Base-by-base conservation (phyloP, 2,113 vertebrate species). In the Oreocharis arfaki region DNA sequence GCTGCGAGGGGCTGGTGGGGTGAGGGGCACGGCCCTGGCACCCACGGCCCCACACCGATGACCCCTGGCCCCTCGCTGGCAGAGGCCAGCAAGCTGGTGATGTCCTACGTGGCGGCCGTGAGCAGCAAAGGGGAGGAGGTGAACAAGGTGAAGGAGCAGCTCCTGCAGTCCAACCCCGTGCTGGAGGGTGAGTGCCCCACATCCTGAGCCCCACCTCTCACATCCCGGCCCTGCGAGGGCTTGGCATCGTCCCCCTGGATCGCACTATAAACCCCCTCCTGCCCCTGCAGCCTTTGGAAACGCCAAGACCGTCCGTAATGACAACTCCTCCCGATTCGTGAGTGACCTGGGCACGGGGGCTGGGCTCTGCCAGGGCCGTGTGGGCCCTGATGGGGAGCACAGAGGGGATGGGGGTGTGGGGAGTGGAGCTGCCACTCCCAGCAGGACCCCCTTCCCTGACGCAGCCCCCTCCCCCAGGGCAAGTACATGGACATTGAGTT, bases 401-500 rank as follows among this genome's bases (percentile, higher is more conserved):
- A 1, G 32, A 50, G 65, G 46, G 68, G 16, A 21, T 0, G 1
- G 16, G n/a, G 61, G 7, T 57, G 3, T 1, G 28, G 77, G 76
- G 15, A 37, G 55, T 1, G 1, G 60, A 68, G 26, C 63, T 60
- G 27, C 26, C 16, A 2, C 4, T 11, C 23, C 11, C 27, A 1
- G 0, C 1, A 3, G 3, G 2, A 15, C 28, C 39, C 47, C 32
- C 28, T 22, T 27, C 13, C 46, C 87, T 81, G 47, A 70, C 12
- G 27, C 52, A n/a, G 1, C 42, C 47, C 32, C 5, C 0, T 49
- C 59, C 82, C 65, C 61, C 85, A 97, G 98, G 98, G 98, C 53
- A 98, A 98, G 77, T 98, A 98, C 94, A 98, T 98, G 98, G 98
- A 98, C 8, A 97, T 98, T 42, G 98, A 98, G 73, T 98, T 98